Conservation (phyloP, 1,140 invertebrate genomes). For the Ylistrum balloti region DNA sequence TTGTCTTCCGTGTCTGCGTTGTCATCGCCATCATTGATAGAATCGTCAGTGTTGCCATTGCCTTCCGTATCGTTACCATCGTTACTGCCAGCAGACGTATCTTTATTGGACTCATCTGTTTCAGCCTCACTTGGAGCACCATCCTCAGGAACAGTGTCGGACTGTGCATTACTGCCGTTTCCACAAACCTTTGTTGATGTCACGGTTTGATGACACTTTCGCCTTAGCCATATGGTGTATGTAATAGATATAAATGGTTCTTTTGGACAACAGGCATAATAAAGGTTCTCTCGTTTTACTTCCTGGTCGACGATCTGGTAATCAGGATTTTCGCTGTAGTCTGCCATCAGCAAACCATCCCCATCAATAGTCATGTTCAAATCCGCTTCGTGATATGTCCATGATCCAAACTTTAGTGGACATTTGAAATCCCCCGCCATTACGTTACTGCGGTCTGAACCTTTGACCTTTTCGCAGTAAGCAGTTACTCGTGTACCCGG, state of each 20-base stretch:
- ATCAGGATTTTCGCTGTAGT: not conserved
- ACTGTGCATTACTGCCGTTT: not conserved
- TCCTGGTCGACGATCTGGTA: not conserved
- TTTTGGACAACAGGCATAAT: not conserved
- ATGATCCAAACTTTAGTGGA: not conserved
- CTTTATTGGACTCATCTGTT: not conserved
- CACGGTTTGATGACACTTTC: not conserved
- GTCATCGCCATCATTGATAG: not conserved
- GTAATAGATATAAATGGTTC: not conserved
- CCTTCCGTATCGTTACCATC: not conserved
- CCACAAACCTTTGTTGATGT: too few relatives aligned
- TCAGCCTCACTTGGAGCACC: not conserved
- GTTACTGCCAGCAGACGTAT: not conserved
- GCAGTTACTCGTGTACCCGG: not conserved
- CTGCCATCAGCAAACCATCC: not conserved
- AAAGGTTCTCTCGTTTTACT: not conserved
- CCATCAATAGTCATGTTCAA: not conserved
- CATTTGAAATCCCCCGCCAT: not conserved
- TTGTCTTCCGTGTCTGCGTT: not conserved
- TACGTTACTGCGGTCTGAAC: not conserved
- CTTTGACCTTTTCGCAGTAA: not conserved
- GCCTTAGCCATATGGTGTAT: constrained; percentile 5
- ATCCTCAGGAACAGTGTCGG: not conserved
- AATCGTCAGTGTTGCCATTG: not conserved
- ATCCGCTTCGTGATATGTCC: not conserved